These are phyloP conservation scores for Drosophila putrida DNA, from an alignment of 2,888 invertebrate genomes.

Conservation along the genomic window DNA sequence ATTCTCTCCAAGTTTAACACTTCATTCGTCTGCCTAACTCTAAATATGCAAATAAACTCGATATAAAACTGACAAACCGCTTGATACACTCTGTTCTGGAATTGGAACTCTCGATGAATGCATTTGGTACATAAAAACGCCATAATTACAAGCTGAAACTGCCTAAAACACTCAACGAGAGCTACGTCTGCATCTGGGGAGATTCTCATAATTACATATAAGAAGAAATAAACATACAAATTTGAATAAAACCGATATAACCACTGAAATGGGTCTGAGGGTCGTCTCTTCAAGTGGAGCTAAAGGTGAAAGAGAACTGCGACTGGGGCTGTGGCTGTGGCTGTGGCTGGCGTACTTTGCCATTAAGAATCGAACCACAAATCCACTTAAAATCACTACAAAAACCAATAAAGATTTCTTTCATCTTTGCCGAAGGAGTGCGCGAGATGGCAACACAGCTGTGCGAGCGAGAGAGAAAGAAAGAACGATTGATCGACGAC, in stretches of 20 bases:
- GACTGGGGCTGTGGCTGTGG: slow-evolving; percentile 28
- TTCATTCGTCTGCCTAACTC: slow-evolving; percentile 17
- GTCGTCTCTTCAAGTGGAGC: slow-evolving; percentile 29
- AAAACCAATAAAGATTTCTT: slow-evolving; percentile 80
- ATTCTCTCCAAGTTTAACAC: slow-evolving; percentile 25
- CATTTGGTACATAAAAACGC: slow-evolving; percentile 58
- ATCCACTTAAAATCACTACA: slow-evolving; percentile 83
- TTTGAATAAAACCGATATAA: slow-evolving; percentile 79
- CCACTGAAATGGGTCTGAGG: slow-evolving; percentile 50
- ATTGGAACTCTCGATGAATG: slow-evolving; percentile 28
- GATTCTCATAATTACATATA: slow-evolving; percentile 77
- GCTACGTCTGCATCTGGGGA: slow-evolving; percentile 54
- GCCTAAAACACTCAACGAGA: slow-evolving; percentile 68
- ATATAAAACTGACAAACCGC: slow-evolving; percentile 28
- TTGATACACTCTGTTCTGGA: slow-evolving; percentile 31
- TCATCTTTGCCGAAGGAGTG: slow-evolving; percentile 71
- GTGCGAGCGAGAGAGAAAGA: slow-evolving; percentile 15
- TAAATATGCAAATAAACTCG: slow-evolving; percentile 37
- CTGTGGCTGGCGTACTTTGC: slow-evolving; percentile 79
- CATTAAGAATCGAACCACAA: slow-evolving; percentile 82
- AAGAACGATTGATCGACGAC: slow-evolving; percentile 27
- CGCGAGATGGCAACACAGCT: slow-evolving; percentile 39
- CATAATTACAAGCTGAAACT: slow-evolving; percentile 68
- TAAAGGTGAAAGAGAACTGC: slow-evolving; percentile 49
- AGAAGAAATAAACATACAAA: slow-evolving; percentile 79